A percentile compares a stretch with the other conserved stretches of the same genome.
Evolutionary conservation across 2,797 vertebrate genomes (phyloP).

Genomic region (Taenioides sp.): DNA sequence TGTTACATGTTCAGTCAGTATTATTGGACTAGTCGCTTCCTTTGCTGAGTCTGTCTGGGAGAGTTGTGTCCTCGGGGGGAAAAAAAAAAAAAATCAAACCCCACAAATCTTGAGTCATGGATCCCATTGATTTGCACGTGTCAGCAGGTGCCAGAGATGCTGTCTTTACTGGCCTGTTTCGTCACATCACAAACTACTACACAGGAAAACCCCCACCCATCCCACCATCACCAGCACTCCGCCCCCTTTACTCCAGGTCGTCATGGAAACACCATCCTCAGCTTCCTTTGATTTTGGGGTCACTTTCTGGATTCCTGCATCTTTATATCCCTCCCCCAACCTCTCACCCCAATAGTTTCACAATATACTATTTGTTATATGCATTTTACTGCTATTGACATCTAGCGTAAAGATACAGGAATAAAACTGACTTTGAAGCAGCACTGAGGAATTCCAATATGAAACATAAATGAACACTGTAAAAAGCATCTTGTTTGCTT

Average conservation of each 20-base stretch:
- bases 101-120: conserved; percentile 14
- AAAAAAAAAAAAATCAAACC: not conserved
- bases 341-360: conserved; percentile 25
- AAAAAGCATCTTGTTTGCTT: not conserved
- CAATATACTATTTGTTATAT: conserved; percentile 24
- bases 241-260: conserved; percentile 52
- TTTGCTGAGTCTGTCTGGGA: not conserved
- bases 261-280: conserved; percentile 74
- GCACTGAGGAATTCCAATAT: not conserved
- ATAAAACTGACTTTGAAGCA: too few relatives aligned
- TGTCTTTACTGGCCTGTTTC: conserved; percentile 48
- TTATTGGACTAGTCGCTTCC: too few relatives aligned
- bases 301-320: conserved; percentile 58
- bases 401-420: not conserved
- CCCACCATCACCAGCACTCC: conserved; percentile 15
- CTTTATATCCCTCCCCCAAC: conserved; percentile 23
- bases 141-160: conserved; percentile 28
- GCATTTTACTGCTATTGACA: conserved; percentile 9
- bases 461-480: not conserved
- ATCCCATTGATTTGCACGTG: conserved; percentile 13
- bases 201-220: conserved; percentile 21
- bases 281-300: conserved; percentile 40
- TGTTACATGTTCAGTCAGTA: not conserved
- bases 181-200: conserved; percentile 37
- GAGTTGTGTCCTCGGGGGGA: not conserved